These are phyloP conservation scores for Bruchidius siliquastri DNA, from an alignment of 2,888 invertebrate species.

Conservation along the genomic window DNA sequence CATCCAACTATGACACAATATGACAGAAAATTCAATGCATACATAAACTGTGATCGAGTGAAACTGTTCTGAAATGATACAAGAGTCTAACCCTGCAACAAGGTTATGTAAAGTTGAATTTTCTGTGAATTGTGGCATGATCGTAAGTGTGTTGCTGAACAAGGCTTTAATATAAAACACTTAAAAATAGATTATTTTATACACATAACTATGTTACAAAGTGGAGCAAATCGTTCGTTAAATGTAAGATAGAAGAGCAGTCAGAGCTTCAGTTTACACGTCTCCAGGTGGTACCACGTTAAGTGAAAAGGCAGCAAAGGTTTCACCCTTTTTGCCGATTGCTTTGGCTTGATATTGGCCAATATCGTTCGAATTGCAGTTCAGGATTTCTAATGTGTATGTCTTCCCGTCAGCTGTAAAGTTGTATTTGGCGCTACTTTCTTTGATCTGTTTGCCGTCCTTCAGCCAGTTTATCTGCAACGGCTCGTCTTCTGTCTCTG, in stretches of 20 bases:
- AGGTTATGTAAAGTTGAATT: not conserved
- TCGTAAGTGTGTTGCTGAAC: not conserved
- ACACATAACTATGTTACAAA: slow-evolving; percentile 27
- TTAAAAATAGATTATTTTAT: slow-evolving; percentile 32
- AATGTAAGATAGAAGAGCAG: slow-evolving; percentile 14
- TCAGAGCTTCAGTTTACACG: slow-evolving; percentile 40
- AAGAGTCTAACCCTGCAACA: too few relatives aligned
- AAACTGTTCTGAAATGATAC: not conserved
- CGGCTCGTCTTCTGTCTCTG: slow-evolving; percentile 71
- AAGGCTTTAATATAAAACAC: slow-evolving; percentile 34
- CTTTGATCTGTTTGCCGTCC: slow-evolving; percentile 86
- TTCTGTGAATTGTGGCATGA: slow-evolving; percentile 1
- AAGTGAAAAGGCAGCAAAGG: slow-evolving; percentile 78
- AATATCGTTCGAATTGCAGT: slow-evolving; percentile 70
- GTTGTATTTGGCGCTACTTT: slow-evolving; percentile 69
- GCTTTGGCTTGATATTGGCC: slow-evolving; percentile 87
- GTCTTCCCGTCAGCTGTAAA: slow-evolving; percentile 78
- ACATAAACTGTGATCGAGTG: not conserved
- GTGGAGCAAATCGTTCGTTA: slow-evolving; percentile 35
- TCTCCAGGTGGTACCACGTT: slow-evolving; percentile 64
- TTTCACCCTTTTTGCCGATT: slow-evolving; percentile 80
- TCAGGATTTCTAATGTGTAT: slow-evolving; percentile 73
- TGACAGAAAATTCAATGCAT: not conserved
- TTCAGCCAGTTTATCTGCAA: slow-evolving; percentile 80
- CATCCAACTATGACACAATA: not conserved